Evolutionary conservation across 2,113 vertebrate species (phyloP), one percentile per base, ranked within the genome.

Genomic region (Calyptommatus sinebrachiatus): DNA sequence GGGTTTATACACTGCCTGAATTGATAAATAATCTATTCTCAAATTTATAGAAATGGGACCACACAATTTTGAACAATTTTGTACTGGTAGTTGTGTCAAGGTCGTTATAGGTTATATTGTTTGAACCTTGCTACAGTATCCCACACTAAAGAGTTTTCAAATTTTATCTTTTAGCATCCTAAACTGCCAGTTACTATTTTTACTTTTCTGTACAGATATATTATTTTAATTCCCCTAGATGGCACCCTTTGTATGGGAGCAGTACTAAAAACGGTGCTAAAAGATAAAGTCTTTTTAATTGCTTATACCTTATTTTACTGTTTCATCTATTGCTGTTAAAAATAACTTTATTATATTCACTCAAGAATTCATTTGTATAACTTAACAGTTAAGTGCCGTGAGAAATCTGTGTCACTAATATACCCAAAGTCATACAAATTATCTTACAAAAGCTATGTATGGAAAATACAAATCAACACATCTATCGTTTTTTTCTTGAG

Each of bases 151-250:
- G 35, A 76, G 5, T 45, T 18, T 46, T 1, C 20, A 45, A 29
- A 16, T 29, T 66, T 29, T 63, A 24, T 41, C 1, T 22, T 21
- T 21, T 41, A 45, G 29, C 50, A 53, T 80, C 73, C 68, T 35
- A 20, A 65, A 74, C 2, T 35, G 12, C 8, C 9, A 69, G 50
- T 16, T 28, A 21, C 62, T 9, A 12, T 7, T 61, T 73, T 78
- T 46, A 35, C 20, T 69, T 63, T 26, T 26, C 8, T 29, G 53
- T 45, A 18, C 1, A 26, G 18, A 29, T 1, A 21, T 2, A 29
- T 45, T 14, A 65, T 41, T n/a, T 28, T 14, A 16, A 9, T 22
- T 68, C 90, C 93, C 24, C 91, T 86, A 94, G 94, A 86, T 92
- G 92, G 91, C 88, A 75, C 83, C 77, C 70, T 84, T 41, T 65